Base-by-base conservation (phyloP, 2,888 invertebrate species). In the Megastigmus dorsalis region DNA sequence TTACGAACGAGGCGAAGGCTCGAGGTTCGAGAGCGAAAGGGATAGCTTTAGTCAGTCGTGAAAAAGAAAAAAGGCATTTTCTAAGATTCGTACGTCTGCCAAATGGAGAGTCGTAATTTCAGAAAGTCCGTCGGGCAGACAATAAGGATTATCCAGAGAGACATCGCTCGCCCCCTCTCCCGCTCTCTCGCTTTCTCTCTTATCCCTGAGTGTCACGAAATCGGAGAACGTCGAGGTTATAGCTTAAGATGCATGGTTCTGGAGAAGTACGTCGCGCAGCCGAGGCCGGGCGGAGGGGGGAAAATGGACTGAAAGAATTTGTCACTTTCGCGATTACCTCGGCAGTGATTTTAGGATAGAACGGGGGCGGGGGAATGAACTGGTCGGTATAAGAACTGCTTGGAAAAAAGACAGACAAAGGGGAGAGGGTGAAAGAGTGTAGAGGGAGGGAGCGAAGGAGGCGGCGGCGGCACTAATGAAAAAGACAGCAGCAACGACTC, bases 71-170 rank as follows among this genome's bases (percentile, higher is more conserved):
- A n/a, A n/a, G n/a, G n/a, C 7, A 45, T 20, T 45, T 45, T n/a
- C 15, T n/a, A 52, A 52, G 28, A 52, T 28, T 80, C 74, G 71
- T 68, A 78, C 79, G 43, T 30, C 70, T 68, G 71, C 75, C 75
- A 77, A 80, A 81, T 80, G 80, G 78, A 77, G 78, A 41, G 66
- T 81, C 71, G 79, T 80, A 79, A 80, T 78, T 80, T 80, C 71
- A 70, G 48, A 60, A 54, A 66, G 72, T 72, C 52, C 54, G 43
- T 20, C 43, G 60, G 66, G 59, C 77, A 71, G 70, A 74, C 75
- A 77, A 77, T 76, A 76, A 76, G 73, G 54, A 71, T 66, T 60
- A 70, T 71, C 68, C 62, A 50, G n/a, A 23, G 59, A 57, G 65
- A 65, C 66, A 55, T 76, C 66, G 72, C 69, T 77, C 77, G n/a